Conservation (phyloP, 2,888 invertebrate species). For the Pogonocherus hispidulus region DNA sequence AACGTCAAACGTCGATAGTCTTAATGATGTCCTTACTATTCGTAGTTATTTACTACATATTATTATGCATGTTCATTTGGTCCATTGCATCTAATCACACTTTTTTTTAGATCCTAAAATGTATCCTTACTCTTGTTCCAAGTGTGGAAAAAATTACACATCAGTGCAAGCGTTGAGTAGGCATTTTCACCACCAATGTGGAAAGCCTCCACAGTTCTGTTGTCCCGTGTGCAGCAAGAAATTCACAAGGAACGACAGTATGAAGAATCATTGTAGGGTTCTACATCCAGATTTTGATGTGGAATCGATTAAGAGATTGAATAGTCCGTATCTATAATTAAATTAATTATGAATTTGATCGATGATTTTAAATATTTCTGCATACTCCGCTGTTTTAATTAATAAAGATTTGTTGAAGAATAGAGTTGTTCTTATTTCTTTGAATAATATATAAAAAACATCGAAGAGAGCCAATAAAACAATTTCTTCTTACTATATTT, state of each 20-base stretch:
- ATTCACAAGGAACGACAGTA: constrained; percentile 56
- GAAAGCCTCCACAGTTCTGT: constrained; percentile 67
- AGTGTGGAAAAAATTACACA: constrained; percentile 60
- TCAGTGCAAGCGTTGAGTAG: constrained; percentile 66
- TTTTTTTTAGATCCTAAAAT: not conserved
- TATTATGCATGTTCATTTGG: too few relatives aligned
- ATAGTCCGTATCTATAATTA: not conserved
- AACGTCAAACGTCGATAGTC: too few relatives aligned
- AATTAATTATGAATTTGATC: not conserved
- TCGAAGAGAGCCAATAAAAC: too few relatives aligned
- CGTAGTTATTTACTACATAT: too few relatives aligned
- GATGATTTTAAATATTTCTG: too few relatives aligned
- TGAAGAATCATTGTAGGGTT: constrained; percentile 51
- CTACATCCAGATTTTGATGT: constrained; percentile 8
- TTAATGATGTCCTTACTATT: too few relatives aligned
- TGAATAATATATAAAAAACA: too few relatives aligned
- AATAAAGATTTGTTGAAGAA: too few relatives aligned
- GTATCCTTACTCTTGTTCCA: constrained; percentile 52
- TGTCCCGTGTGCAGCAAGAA: constrained; percentile 65
- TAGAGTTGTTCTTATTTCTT: too few relatives aligned
- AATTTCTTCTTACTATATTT: too few relatives aligned
- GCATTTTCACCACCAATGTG: constrained; percentile 63
- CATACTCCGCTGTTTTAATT: too few relatives aligned
- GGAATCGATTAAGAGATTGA: not conserved
- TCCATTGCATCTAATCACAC: too few relatives aligned